Conservation (phyloP, 2,797 vertebrate species). For the Myotis planiceps region DNA sequence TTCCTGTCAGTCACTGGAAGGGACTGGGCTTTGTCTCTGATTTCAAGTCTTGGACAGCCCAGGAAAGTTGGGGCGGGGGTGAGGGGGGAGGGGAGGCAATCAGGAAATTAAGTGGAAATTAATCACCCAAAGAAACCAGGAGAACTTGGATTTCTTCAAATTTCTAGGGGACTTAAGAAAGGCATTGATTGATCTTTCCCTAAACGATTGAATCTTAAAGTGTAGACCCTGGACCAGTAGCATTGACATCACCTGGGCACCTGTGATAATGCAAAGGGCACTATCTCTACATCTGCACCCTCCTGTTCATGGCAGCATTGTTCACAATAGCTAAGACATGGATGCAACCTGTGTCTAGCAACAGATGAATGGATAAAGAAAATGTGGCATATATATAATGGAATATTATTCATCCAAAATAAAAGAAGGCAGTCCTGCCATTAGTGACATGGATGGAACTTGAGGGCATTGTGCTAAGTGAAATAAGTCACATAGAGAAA, state of each 20-base stretch:
- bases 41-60: not conserved
- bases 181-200: not conserved
- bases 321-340: not conserved
- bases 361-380: not conserved
- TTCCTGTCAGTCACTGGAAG: not conserved
- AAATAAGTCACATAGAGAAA: not conserved
- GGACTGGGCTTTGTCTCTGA: not conserved
- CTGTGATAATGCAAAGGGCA: not conserved
- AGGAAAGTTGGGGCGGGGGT: not conserved
- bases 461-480: not conserved
- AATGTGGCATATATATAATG: no score
- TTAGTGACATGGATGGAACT: not conserved
- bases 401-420: not conserved
- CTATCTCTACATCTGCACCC: no score
- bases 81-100: not conserved
- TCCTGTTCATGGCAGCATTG: not conserved
- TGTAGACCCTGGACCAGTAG: not conserved
- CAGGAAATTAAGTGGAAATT: not conserved
- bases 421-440: not conserved
- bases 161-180: not conserved
- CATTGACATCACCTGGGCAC: not conserved
- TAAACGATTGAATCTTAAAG: not conserved
- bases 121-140: not conserved
- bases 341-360: not conserved
- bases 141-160: not conserved